These are phyloP conservation scores for Troides oblongomaculatus DNA, from an alignment of 2,888 invertebrate genomes.

Conservation along the genomic window DNA sequence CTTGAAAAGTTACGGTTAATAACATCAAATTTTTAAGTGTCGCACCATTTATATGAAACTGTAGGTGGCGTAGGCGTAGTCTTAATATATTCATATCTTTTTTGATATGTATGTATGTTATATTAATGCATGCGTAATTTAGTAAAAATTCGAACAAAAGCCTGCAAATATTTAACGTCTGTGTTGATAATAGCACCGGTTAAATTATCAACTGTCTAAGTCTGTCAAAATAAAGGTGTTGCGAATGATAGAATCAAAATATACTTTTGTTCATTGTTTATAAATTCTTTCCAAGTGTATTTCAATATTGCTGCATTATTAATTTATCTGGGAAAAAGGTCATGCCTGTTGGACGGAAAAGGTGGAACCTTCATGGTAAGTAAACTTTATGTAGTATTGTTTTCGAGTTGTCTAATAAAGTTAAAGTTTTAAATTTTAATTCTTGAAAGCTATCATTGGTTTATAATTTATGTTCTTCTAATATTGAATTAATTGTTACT, in stretches of 20 bases:
- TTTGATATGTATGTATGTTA: not conserved
- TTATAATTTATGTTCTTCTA: too few relatives aligned
- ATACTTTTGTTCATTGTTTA: constrained; percentile 22
- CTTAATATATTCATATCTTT: not conserved
- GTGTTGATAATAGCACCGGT: not conserved
- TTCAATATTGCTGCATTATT: constrained; percentile 18
- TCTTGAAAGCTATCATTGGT: too few relatives aligned
- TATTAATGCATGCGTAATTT: too few relatives aligned
- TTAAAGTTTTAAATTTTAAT: too few relatives aligned
- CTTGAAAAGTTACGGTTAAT: not conserved
- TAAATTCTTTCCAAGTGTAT: constrained; percentile 18
- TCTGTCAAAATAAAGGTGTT: constrained; percentile 25
- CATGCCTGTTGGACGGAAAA: constrained; percentile 84
- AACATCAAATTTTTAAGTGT: not conserved
- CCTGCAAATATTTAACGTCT: not conserved
- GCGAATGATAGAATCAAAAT: constrained; percentile 26
- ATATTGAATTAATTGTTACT: too few relatives aligned
- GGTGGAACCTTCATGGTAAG: constrained; percentile 88
- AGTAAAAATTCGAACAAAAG: not conserved
- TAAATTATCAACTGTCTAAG: not conserved
- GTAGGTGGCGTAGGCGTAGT: not conserved
- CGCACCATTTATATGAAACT: not conserved
- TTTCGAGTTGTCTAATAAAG: not conserved
- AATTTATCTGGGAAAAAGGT: constrained; percentile 36
- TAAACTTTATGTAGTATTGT: constrained; percentile 21